Base-by-base conservation (phyloP, 2,888 invertebrate genomes). In the Caenorhabditis plicata region DNA sequence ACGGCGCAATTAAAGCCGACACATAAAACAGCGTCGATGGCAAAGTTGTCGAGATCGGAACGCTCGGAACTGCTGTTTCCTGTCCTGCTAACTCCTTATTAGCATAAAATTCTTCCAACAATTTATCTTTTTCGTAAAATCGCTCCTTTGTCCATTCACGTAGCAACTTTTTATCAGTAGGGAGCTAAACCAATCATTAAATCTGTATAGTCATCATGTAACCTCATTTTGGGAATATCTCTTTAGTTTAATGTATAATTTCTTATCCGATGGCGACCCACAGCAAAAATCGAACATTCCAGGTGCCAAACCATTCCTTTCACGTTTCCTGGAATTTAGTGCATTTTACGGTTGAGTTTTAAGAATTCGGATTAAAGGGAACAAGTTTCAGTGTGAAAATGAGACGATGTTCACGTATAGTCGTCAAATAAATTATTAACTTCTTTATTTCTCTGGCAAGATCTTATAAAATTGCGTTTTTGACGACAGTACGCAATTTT, bases 241-340 rank as follows among this genome's bases (percentile, higher is more conserved):
- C 9, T 55, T 41, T 1, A 70, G 35, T 29, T 54, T 55, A 29
- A 70, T 52, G 27, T 62, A 49, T 15, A 70, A 25, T 9, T 44
- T 42, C 38, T 67, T 53, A 33, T 36, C 40, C 2, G 25, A 33
- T 1, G 45, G 44, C 8, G 64, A 42, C 13, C 74, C 72, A 50
- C 71, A 71, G 31, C 69, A 69, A 43, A 75, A 78, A 42, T 71
- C 74, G 49, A 75, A 75, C 78, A 78, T 77, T 33, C 71, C 70
- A 3, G 77, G 77, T 13, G 74, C 72, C 19, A 54, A 15, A 2
- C 64, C 69, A 9, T 62, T 53, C 11, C 71, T 50, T 20, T 44
- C 20, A 20, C 2, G 19, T 31, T 29, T 17, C n/a, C 42, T 42
- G 19, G 13, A 42, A 19, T n/a, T n/a, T n/a, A n/a, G n/a, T n/a